Percentiles rank a stretch among this genome's conserved stretches.
Conservation (phyloP, 2,797 vertebrate genomes). For the Phyllotis vaccarum region DNA sequence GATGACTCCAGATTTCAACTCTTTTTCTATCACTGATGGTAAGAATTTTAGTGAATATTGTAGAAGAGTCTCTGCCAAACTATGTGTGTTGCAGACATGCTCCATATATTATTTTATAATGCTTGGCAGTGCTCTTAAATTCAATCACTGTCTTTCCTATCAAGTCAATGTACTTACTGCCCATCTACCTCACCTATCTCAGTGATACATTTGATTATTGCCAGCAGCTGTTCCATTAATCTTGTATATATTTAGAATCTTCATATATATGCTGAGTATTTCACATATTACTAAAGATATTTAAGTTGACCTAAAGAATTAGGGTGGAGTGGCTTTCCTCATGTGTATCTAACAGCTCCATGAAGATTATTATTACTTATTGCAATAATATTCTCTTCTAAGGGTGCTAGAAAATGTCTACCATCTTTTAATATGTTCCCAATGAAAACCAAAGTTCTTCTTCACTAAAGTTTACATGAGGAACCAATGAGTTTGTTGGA, state of each 20-base stretch:
- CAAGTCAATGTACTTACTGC: slow-evolving; percentile 10
- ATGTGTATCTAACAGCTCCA: not conserved
- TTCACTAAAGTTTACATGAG: not conserved
- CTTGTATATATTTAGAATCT: slow-evolving; percentile 40
- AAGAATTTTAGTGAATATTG: slow-evolving; percentile 34
- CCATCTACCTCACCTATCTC: slow-evolving; percentile 44
- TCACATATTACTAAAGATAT: slow-evolving; percentile 61
- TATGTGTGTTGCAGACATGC: slow-evolving; percentile 39
- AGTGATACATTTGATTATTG: slow-evolving; percentile 12
- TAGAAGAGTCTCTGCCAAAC: not conserved
- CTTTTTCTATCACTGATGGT: not conserved
- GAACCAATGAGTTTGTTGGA: not conserved
- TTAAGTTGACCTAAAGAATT: slow-evolving; percentile 61
- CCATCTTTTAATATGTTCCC: not conserved
- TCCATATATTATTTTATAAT: slow-evolving; percentile 41
- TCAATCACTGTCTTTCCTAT: slow-evolving; percentile 44
- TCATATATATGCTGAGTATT: slow-evolving; percentile 53
- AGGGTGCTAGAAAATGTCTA: not conserved
- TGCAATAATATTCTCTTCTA: not conserved
- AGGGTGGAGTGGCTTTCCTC: slow-evolving; percentile 6
- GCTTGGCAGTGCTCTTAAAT: not conserved
- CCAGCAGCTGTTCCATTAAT: slow-evolving; percentile 41
- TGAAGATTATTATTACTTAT: not conserved
- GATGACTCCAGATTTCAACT: slow-evolving; percentile 20
- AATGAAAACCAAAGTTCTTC: not conserved